Conservation (phyloP, 2,797 vertebrate genomes). For the Chaetophractus vellerosus region DNA sequence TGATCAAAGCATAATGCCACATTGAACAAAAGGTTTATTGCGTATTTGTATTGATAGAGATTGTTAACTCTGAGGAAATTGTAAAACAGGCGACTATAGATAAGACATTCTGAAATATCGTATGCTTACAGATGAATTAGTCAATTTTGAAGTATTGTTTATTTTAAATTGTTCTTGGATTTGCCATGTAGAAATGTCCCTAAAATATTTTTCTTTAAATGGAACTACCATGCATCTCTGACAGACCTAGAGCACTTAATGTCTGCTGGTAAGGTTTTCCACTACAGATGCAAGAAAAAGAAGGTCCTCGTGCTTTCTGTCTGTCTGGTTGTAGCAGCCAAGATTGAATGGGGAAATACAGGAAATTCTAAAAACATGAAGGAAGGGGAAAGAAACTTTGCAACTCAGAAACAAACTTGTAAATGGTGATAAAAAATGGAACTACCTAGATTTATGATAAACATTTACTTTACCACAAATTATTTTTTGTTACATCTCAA, state of each 20-base stretch:
- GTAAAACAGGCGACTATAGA: not conserved
- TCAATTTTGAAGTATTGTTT: not conserved
- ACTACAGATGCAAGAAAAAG: no score
- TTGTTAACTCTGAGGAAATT: not conserved
- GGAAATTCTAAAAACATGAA: no score
- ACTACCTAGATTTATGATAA: not conserved
- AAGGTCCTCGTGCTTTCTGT: no score
- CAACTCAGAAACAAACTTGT: no score
- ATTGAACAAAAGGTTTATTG: not conserved
- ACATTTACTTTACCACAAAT: not conserved
- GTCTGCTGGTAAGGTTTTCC: no score
- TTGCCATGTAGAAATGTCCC: not conserved
- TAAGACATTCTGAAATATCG: not conserved
- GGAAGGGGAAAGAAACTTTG: no score
- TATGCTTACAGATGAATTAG: not conserved
- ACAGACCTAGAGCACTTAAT: no score
- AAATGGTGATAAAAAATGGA: not conserved
- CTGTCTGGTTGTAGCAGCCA: no score
- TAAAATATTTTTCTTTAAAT: conserved; percentile 16
- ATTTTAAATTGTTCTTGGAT: not conserved
- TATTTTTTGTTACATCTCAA: conserved; percentile 18
- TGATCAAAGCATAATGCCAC: not conserved
- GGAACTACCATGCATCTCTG: no score
- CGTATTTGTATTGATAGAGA: not conserved
- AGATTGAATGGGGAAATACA: no score